Conservation (phyloP, 2,888 invertebrate species). For the Dermolepida albohirtum region DNA sequence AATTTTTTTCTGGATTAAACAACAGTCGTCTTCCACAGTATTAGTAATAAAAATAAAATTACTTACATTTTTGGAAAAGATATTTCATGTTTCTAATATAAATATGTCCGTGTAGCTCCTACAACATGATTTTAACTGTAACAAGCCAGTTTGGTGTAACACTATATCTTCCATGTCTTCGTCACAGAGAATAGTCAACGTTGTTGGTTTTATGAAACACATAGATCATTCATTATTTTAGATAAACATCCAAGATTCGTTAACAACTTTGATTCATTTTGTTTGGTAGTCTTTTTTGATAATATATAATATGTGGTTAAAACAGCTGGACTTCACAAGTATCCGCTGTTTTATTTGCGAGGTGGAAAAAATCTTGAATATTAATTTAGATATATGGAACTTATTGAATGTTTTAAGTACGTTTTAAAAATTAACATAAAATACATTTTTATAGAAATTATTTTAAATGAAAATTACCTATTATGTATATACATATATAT, state of each 20-base stretch:
- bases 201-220: constrained; percentile 40
- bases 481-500: too few relatives aligned
- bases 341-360: too few relatives aligned
- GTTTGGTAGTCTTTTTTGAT: constrained; percentile 36
- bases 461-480: too few relatives aligned
- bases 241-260: constrained; percentile 45
- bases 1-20: constrained; percentile 40
- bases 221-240: constrained; percentile 45
- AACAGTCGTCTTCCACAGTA: constrained; percentile 45
- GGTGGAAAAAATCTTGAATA: too few relatives aligned
- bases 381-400: too few relatives aligned
- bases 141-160: constrained; percentile 35
- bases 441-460: too few relatives aligned
- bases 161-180: constrained; percentile 45
- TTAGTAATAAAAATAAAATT: constrained; percentile 39
- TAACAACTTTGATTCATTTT: constrained; percentile 37
- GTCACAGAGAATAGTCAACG: constrained; percentile 42
- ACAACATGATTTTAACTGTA: constrained; percentile 35
- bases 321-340: constrained; percentile 8
- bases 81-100: constrained; percentile 41
- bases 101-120: constrained; percentile 44
- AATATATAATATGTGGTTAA: not conserved
- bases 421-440: too few relatives aligned
- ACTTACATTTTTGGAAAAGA: constrained; percentile 17
- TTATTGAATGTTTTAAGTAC: too few relatives aligned